Evolutionary conservation across 2,797 vertebrate species (phyloP).

Genomic region (Sebastes goodei): DNA sequence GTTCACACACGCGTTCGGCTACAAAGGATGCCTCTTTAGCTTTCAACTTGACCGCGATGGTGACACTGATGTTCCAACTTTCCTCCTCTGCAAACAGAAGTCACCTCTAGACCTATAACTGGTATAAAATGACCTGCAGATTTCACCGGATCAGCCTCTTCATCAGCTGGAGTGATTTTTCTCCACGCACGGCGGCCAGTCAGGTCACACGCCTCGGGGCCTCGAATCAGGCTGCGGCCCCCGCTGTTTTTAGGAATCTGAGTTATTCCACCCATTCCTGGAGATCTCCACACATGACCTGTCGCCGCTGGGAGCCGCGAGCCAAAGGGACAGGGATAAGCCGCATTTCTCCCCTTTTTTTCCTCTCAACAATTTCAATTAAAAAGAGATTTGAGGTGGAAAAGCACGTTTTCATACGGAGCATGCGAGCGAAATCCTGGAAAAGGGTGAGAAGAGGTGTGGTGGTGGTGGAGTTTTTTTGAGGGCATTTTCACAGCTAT

Average conservation of each 20-base stretch:
- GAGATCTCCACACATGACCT: conserved; percentile 79
- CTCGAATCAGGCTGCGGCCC: conserved; percentile 29
- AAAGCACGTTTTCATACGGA: conserved; percentile 76
- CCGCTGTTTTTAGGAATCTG: conserved; percentile 81
- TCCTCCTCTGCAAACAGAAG: neutral
- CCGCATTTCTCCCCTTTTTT: conserved; percentile 67
- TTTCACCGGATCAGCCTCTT: neutral
- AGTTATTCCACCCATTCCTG: conserved; percentile 79
- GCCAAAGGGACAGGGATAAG: conserved; percentile 79
- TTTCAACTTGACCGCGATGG: conserved; percentile 24
- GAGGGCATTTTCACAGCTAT: neutral
- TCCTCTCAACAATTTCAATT: conserved; percentile 79
- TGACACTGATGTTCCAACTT: conserved; percentile 1
- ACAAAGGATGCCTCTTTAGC: conserved; percentile 1
- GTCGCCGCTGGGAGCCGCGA: conserved; percentile 66
- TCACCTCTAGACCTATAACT: neutral
- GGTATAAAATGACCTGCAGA: neutral
- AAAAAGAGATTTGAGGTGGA: conserved; percentile 87
- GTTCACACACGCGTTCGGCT: conserved; percentile 25
- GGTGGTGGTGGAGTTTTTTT: neutral
- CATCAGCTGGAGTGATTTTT: conserved; percentile 29
- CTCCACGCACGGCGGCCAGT: conserved; percentile 1
- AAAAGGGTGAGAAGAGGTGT: conserved; percentile 32
- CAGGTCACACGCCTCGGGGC: conserved; percentile 18
- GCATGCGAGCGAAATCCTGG: conserved; percentile 35